Evolutionary conservation across 2,113 vertebrate genomes (phyloP).

Genomic region (Mus pahari): DNA sequence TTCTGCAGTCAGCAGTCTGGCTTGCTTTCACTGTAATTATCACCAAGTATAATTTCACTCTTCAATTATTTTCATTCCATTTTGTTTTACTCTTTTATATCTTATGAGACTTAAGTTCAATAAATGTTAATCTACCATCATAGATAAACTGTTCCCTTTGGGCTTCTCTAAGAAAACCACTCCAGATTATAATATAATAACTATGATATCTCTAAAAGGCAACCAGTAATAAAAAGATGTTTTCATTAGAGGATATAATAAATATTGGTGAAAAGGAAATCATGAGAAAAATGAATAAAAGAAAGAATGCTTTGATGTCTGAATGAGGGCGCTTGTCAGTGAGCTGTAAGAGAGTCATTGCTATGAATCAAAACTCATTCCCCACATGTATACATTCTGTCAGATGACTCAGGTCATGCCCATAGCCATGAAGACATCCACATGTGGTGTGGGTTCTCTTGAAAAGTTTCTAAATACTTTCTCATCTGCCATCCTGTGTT

Average conservation of each 20-base stretch:
- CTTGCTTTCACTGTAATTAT: not conserved
- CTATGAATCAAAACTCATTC: constrained; percentile 30
- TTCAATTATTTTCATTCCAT: constrained; percentile 11
- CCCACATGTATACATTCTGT: not conserved
- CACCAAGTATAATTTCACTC: not conserved
- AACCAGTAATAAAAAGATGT: not conserved
- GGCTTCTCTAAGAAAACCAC: not conserved
- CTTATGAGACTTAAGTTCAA: constrained; percentile 35
- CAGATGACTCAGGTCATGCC: constrained; percentile 49
- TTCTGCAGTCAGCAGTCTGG: not conserved
- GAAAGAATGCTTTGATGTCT: not conserved
- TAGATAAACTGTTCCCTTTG: not conserved
- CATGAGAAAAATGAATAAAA: not conserved
- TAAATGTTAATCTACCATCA: not conserved
- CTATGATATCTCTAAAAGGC: not conserved
- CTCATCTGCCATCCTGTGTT: not conserved
- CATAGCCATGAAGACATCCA: constrained; percentile 59
- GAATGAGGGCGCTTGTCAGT: not conserved
- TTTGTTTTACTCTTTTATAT: constrained; percentile 19
- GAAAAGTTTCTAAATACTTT: constrained; percentile 32
- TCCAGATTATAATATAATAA: not conserved
- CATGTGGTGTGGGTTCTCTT: constrained; percentile 26
- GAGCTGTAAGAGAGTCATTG: not conserved
- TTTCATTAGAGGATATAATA: not conserved
- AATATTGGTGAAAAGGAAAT: constrained; percentile 29